These are phyloP conservation scores for Tetranychus cinnabarinus DNA, from an alignment of 1,140 invertebrate species.

Conservation along the genomic window DNA sequence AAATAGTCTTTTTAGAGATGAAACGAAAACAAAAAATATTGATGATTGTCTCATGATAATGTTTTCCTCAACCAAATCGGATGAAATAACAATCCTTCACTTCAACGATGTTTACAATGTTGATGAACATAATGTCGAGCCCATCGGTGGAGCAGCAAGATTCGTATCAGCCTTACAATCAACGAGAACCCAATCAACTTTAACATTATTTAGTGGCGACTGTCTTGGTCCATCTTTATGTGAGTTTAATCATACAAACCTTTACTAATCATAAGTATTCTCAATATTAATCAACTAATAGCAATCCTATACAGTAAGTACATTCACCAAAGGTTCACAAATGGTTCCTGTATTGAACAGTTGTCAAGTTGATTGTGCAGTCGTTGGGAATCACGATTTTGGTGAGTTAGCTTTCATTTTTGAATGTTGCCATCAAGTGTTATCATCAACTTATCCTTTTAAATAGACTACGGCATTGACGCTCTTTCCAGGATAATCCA, in stretches of 20 bases:
- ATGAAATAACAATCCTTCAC: slow-evolving; percentile 36
- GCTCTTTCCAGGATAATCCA: slow-evolving; percentile 43
- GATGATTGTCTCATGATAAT: too few relatives aligned
- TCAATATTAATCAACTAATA: not conserved
- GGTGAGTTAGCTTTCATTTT: slow-evolving; percentile 31
- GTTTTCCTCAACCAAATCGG: too few relatives aligned
- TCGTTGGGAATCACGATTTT: slow-evolving; percentile 81
- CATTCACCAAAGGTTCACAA: slow-evolving; percentile 70
- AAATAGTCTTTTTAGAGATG: too few relatives aligned
- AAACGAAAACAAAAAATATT: too few relatives aligned
- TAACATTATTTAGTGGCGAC: slow-evolving; percentile 70
- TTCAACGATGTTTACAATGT: slow-evolving; percentile 87
- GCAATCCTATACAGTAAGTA: slow-evolving; percentile 39
- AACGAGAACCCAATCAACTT: slow-evolving; percentile 41
- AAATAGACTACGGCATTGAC: slow-evolving; percentile 64
- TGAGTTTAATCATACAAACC: slow-evolving; percentile 27
- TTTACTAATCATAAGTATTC: too few relatives aligned
- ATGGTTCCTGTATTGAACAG: slow-evolving; percentile 72
- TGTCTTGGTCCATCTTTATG: slow-evolving; percentile 65
- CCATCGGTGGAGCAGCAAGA: slow-evolving; percentile 57
- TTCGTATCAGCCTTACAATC: slow-evolving; percentile 53
- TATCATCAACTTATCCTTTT: not conserved
- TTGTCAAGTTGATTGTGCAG: slow-evolving; percentile 52
- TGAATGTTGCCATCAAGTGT: not conserved
- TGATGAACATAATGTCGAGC: slow-evolving; percentile 38